Base-by-base conservation (phyloP, 2,113 vertebrate species). In the Leuciscus idus region DNA sequence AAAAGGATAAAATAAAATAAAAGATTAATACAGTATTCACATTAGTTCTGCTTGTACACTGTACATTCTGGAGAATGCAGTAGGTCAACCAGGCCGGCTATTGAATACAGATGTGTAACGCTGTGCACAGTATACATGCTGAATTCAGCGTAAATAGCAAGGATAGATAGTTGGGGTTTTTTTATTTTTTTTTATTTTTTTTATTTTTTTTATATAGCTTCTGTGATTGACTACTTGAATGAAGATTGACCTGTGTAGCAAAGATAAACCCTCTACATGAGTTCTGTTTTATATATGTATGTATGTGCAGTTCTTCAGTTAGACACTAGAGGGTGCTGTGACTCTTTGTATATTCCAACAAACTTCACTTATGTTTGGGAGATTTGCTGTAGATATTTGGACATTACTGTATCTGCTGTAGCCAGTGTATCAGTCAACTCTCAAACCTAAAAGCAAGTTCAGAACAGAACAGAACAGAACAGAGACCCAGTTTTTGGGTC, bases 311-410 rank as follows among this genome's bases (percentile, higher is more conserved):
- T 23, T 33, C 26, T 55, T 11, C 17, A 23, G 17, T 76, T 52
- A 12, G 48, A 78, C 76, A 78, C 76, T 11, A 59, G 76, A 78
- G 76, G 52, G 5, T 48, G 52, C 52, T 78, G 21, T 36, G 50
- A 21, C 26, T 30, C 43, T 43, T 43, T 43, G 1, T 8, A 1
- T 43, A 9, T 43, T 43, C 43, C 8, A 43, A 43, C 8, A 43
- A 43, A 11, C 17, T 39, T 36, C 9, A 43, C 43, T n/a, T 13
- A 10, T 15, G 11, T 46, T 50, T 15, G 19, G 4, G 19, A 70
- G 4, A 9, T 72, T 72, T 39, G 6, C 68, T 72, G 3, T 3
- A 39, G 9, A 23, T 39, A 23, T 8, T 36, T 10, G 39, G 8
- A 39, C 33, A 23, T 30, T 23, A 43, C 43, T 9, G 43, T 43